Evolutionary conservation across 2,797 vertebrate genomes (phyloP).

Genomic region (Tachyglossus aculeatus): DNA sequence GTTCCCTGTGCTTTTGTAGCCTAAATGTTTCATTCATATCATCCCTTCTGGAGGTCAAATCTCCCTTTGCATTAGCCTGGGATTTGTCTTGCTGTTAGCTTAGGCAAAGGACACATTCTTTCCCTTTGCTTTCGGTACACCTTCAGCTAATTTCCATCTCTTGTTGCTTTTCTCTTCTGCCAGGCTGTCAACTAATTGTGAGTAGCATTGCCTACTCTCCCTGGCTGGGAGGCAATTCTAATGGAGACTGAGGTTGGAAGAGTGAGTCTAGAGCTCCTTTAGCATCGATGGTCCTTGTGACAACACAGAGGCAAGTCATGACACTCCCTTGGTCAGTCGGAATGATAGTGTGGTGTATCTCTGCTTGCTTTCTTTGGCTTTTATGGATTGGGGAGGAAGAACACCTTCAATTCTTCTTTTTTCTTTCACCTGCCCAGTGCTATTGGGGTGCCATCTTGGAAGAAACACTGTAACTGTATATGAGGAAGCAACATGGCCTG

Average conservation of each 20-base stretch:
- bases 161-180: background rate
- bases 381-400: background rate
- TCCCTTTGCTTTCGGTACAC: slow-evolving; percentile 10
- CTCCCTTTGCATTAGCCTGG: no score
- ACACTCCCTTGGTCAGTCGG: accelerated
- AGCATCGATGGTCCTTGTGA: background rate
- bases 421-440: background rate
- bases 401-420: background rate
- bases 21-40: no score
- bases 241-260: background rate
- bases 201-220: background rate
- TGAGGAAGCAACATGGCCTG: no score
- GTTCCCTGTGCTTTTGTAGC: no score
- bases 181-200: background rate
- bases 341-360: background rate
- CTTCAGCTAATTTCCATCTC: slow-evolving; percentile 18
- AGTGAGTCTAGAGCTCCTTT: background rate
- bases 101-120: no score
- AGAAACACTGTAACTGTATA: no score
- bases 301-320: background rate
- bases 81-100: no score
- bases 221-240: background rate
- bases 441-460: background rate
- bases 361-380: accelerated
- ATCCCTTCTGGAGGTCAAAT: no score